Evolutionary conservation across 35 echinoderm and acorn worm species (phyloP).

Genomic region (Lytechinus pictus): DNA sequence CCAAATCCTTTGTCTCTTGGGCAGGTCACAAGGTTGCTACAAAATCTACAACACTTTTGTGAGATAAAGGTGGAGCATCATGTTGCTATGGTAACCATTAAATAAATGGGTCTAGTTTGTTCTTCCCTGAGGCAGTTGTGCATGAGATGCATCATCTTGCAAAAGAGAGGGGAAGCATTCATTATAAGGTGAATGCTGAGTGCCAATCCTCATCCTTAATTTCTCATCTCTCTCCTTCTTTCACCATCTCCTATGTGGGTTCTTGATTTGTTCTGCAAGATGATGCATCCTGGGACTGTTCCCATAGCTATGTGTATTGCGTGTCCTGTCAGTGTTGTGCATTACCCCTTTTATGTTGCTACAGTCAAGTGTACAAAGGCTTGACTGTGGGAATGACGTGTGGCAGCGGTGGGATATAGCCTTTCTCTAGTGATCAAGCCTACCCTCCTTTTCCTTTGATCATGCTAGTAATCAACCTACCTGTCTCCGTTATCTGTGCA

Average conservation of each 20-base stretch:
- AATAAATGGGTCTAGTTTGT: not conserved
- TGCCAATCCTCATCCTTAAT: not conserved
- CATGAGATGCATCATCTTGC: not conserved
- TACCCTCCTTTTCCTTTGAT: too few relatives aligned
- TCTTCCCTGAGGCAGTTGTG: not conserved
- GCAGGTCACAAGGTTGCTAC: not conserved
- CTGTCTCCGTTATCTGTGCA: too few relatives aligned
- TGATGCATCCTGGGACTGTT: not conserved
- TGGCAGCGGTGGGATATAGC: too few relatives aligned
- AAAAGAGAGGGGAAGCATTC: not conserved
- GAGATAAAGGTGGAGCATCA: not conserved
- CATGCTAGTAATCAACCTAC: too few relatives aligned
- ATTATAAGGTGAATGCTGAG: not conserved
- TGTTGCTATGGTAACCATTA: not conserved
- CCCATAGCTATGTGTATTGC: not conserved
- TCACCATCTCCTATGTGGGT: not conserved
- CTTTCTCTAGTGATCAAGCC: too few relatives aligned
- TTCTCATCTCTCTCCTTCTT: not conserved
- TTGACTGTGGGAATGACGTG: too few relatives aligned
- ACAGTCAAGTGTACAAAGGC: not conserved
- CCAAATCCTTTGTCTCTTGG: not conserved
- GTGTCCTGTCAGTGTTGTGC: not conserved
- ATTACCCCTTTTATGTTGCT: not conserved
- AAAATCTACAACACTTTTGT: not conserved
- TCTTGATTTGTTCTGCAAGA: not conserved